Conservation (phyloP, 2,888 invertebrate species). For the Platycheirus rosarum region DNA sequence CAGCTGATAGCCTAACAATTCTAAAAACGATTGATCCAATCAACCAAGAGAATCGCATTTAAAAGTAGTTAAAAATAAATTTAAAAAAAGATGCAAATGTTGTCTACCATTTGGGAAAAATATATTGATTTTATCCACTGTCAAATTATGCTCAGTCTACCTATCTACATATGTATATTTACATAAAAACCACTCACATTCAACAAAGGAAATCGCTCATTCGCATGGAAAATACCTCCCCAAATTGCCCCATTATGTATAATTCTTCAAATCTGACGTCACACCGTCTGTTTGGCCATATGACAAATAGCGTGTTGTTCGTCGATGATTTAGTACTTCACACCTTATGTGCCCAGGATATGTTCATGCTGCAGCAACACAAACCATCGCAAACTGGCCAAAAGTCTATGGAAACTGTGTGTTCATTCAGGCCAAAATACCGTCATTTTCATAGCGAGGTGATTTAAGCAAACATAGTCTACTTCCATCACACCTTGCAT, state of each 20-base stretch:
- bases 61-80: too few species aligned
- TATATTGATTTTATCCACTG: too few species aligned
- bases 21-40: too few species aligned
- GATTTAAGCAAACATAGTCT: conserved; percentile 50
- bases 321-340: conserved; percentile 57
- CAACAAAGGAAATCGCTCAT: too few species aligned
- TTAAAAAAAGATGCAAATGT: too few species aligned
- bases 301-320: conserved; percentile 53
- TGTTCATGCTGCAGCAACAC: conserved; percentile 2
- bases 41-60: too few species aligned
- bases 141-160: too few species aligned
- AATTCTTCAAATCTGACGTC: conserved; percentile 41
- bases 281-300: conserved; percentile 20
- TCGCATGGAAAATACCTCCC: too few species aligned
- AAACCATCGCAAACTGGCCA: conserved; percentile 22
- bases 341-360: conserved; percentile 43
- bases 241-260: conserved; percentile 47
- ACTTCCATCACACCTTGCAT: conserved; percentile 21
- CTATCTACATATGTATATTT: too few species aligned
- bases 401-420: neutral
- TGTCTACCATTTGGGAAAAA: too few species aligned
- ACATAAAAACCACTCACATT: too few species aligned
- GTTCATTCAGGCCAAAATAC: conserved; percentile 47
- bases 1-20: too few species aligned
- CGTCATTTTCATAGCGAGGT: conserved; percentile 49